Percentiles rank a stretch among this genome's conserved stretches.
phyloP scores from a whole-genome alignment of 2,888 invertebrate genomes.

The Drosophila lacicola region DNA sequence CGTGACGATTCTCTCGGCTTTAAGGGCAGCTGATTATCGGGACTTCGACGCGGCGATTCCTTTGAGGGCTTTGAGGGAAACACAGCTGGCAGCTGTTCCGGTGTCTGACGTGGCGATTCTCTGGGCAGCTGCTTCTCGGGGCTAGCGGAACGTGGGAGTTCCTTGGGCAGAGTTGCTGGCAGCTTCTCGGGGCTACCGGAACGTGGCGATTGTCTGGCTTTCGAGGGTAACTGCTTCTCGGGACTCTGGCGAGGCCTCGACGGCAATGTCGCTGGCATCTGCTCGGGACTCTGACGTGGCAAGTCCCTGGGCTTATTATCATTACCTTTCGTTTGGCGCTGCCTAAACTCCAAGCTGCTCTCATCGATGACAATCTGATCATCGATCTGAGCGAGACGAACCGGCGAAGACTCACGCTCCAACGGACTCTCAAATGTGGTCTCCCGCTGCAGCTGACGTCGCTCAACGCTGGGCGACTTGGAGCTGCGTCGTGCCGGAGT shows the following conservation, averaged over 20 bases:
- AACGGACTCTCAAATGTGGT: slow-evolving; percentile 66
- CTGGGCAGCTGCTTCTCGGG: slow-evolving; percentile 29
- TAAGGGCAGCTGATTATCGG: slow-evolving; percentile 13
- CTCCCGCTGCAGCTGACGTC: slow-evolving; percentile 71
- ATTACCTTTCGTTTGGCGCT: slow-evolving; percentile 15
- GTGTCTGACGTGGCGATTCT: slow-evolving; percentile 6
- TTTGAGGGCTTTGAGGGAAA: slow-evolving; percentile 9
- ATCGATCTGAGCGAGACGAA: slow-evolving; percentile 43
- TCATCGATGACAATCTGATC: slow-evolving; percentile 62
- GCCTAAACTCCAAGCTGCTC: slow-evolving; percentile 24
- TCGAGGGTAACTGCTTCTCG: slow-evolving; percentile 26
- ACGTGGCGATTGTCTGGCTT: slow-evolving; percentile 27
- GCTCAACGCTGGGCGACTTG: slow-evolving; percentile 67
- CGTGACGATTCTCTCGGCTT: slow-evolving; percentile 11
- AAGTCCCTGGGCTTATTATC: slow-evolving; percentile 13
- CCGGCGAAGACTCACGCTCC: slow-evolving; percentile 46
- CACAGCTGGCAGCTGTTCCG: slow-evolving; percentile 2
- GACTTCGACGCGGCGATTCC: slow-evolving; percentile 9
- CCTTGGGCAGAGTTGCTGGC: slow-evolving; percentile 18
- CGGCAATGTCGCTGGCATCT: slow-evolving; percentile 13
- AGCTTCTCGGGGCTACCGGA: slow-evolving; percentile 12
- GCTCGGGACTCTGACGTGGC: slow-evolving; percentile 29
- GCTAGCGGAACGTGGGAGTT: slow-evolving; percentile 29
- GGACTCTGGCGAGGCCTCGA: slow-evolving; percentile 31
- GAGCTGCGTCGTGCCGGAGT: slow-evolving; percentile 52